Evolutionary conservation across 1,140 invertebrate species (phyloP).

Genomic region (Philotrypesis tridentata): DNA sequence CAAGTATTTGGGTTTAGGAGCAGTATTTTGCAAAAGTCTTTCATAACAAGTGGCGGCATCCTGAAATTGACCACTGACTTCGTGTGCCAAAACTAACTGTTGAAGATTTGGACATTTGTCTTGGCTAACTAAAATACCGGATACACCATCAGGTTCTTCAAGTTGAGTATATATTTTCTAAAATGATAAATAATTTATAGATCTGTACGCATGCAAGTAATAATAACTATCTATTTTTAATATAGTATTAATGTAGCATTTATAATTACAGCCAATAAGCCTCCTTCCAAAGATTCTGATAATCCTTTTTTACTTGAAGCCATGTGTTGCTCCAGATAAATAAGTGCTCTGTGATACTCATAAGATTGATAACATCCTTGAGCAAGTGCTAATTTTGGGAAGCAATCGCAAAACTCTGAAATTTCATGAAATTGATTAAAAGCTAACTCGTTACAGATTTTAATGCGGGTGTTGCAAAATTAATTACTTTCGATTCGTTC

Average conservation of each 20-base stretch:
- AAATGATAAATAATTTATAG: conserved; percentile 61
- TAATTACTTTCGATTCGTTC: conserved; percentile 64
- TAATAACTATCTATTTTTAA: no score
- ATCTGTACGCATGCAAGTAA: not conserved
- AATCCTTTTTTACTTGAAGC: conserved; percentile 75
- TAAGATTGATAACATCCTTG: conserved; percentile 82
- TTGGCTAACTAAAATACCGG: conserved; percentile 81
- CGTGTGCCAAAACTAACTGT: conserved; percentile 82
- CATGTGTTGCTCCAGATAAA: conserved; percentile 84
- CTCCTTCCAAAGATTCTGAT: conserved; percentile 75
- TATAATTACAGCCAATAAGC: conserved; percentile 63
- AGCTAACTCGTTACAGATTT: not conserved
- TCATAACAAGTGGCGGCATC: conserved; percentile 87
- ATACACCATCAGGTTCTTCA: conserved; percentile 85
- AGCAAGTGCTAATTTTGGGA: conserved; percentile 81
- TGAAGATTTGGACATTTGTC: conserved; percentile 80
- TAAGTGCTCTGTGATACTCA: conserved; percentile 82
- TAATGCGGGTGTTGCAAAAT: conserved; percentile 12
- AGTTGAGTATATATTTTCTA: conserved; percentile 84
- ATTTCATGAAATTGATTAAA: conserved; percentile 49
- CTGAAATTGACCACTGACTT: conserved; percentile 80
- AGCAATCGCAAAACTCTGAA: conserved; percentile 74
- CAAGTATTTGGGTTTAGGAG: conserved; percentile 74
- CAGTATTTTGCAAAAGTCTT: conserved; percentile 77
- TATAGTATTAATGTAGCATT: not conserved